Evolutionary conservation across 2,113 vertebrate genomes (phyloP), one percentile per base, ranked within the genome.

Genomic region (Aphelocoma coerulescens): DNA sequence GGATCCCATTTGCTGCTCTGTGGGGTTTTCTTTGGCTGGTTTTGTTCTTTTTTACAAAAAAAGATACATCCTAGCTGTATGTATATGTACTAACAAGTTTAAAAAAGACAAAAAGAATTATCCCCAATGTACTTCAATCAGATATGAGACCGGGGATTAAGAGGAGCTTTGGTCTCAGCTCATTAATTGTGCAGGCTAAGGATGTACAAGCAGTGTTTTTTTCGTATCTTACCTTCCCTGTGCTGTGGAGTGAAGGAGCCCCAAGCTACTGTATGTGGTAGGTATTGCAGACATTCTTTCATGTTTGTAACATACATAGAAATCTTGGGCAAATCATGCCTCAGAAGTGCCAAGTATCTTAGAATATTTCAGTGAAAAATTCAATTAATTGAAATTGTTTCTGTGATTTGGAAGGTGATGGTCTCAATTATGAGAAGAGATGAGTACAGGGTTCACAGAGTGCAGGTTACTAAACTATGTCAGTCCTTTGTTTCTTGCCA

Each of bases 71-170:
- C 52, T 59, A 39, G 21, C 55, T 55, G 10, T 43, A 19, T 39
- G 43, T 54, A 35, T 43, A 19, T 39, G 43, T 54, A 35, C 13
- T 62, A 62, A 37, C 24, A 52, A 68, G 57, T 90, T 84, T 35
- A 13, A 61, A 62, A 75, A 89, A 82, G 33, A 58, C 33, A 20
- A 44, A 76, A 23, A 28, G 5, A 83, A 37, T 63, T 71, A 35
- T 82, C 58, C 48, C 27, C 37, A 78, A 18, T 27, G 24, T 62
- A 57, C 41, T 90, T 93, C 52, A 85, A 3, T 82, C 37, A 88
- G 69, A 35, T 85, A 67, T 0, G 0, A 59, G 59, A 22, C 4
- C 0, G 1, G 51, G n/a, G 37, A 87, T 84, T 81, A 54, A 77
- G 59, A 46, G n/a, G 24, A 30, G 22, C 39, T 74, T 80, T 69